Conservation (phyloP, 2,797 vertebrate species). For the Anguilla pacifica region DNA sequence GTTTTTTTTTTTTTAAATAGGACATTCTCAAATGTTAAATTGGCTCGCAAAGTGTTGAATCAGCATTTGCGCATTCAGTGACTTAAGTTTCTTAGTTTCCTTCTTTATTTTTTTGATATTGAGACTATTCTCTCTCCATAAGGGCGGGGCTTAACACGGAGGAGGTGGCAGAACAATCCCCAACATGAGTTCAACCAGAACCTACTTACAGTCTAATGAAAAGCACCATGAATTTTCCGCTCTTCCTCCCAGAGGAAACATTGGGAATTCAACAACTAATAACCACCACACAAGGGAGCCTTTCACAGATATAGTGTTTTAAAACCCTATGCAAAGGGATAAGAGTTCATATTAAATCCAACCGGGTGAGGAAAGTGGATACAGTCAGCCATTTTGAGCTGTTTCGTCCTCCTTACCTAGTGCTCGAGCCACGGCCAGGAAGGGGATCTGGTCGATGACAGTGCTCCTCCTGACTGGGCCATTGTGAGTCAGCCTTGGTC, state of each 20-base stretch:
- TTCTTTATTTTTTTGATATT: too few relatives aligned
- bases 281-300: neutral
- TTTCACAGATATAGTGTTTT: neutral
- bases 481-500: slow-evolving; percentile 88
- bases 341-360: neutral
- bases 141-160: neutral
- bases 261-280: neutral
- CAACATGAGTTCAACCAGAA: neutral
- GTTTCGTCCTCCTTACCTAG: slow-evolving; percentile 77
- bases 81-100: too few relatives aligned
- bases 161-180: too few relatives aligned
- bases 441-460: slow-evolving; percentile 94
- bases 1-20: too few relatives aligned
- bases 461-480: slow-evolving; percentile 95
- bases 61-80: too few relatives aligned
- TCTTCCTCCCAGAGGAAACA: neutral
- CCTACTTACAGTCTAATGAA: neutral
- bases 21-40: too few relatives aligned
- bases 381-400: neutral
- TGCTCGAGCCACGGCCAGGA: slow-evolving; percentile 92
- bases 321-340: neutral
- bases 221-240: neutral
- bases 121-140: too few relatives aligned
- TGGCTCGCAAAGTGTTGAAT: too few relatives aligned
- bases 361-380: neutral